Conservation (phyloP, 2,797 vertebrate genomes). For the Epinephelus awoara region DNA sequence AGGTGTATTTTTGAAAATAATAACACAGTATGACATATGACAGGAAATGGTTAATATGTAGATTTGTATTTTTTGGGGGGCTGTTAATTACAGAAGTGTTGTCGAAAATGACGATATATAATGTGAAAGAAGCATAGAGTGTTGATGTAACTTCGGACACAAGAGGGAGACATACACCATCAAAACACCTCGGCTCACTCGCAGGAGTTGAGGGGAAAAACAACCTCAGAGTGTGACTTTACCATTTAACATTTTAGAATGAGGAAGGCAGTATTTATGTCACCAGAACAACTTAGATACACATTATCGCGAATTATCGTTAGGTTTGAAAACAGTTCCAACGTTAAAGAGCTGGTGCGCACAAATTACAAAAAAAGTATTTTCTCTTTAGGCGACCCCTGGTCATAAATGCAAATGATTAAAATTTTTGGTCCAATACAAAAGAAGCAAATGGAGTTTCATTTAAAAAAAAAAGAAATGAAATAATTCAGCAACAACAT, state of each 20-base stretch:
- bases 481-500: too few relatives aligned
- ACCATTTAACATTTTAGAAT: not conserved
- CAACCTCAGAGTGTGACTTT: not conserved
- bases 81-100: not conserved
- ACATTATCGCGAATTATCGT: too few relatives aligned
- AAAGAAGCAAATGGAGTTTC: not conserved
- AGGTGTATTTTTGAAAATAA: rapidly evolving
- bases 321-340: not conserved
- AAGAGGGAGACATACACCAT: constrained; percentile 74
- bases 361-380: not conserved
- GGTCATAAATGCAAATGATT: too few relatives aligned
- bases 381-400: not conserved
- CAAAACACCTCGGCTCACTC: not conserved
- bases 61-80: rapidly evolving
- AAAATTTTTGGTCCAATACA: not conserved
- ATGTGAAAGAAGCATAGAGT: not conserved
- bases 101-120: rapidly evolving
- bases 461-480: not conserved
- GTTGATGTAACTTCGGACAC: not conserved
- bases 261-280: not conserved
- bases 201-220: not conserved
- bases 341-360: not conserved
- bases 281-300: not conserved
- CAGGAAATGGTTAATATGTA: rapidly evolving
- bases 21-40: rapidly evolving